These are phyloP conservation scores for Wiebesia pumilae DNA, from an alignment of 1,140 invertebrate species.

Conservation along the genomic window DNA sequence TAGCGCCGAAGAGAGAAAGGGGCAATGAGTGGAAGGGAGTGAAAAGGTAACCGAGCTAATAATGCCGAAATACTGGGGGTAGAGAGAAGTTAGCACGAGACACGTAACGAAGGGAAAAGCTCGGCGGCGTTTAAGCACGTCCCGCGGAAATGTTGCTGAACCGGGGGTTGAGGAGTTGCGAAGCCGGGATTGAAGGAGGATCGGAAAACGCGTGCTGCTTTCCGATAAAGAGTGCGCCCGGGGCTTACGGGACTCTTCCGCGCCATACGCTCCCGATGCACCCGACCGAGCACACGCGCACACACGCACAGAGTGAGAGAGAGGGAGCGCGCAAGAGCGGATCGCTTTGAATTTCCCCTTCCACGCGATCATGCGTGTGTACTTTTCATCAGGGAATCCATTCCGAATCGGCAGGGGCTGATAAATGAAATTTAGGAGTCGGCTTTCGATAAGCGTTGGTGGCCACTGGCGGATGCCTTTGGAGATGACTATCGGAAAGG, in stretches of 20 bases:
- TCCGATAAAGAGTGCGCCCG: slow-evolving; percentile 27
- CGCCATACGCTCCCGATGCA: not conserved
- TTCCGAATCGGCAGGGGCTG: no score
- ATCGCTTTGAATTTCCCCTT: not conserved
- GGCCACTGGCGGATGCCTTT: no score
- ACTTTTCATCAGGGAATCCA: not conserved
- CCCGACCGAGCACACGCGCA: not conserved
- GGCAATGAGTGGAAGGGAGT: not conserved
- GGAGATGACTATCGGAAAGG: no score
- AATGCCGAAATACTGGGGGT: not conserved
- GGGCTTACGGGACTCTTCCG: not conserved
- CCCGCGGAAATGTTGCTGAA: slow-evolving; percentile 1
- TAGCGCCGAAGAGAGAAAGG: not conserved
- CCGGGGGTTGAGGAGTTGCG: not conserved
- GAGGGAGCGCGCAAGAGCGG: not conserved
- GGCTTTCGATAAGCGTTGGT: no score
- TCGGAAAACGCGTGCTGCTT: slow-evolving; percentile 19
- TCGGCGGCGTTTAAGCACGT: slow-evolving; percentile 25
- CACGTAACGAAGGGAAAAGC: slow-evolving; percentile 24
- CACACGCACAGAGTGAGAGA: not conserved
- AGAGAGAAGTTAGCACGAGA: no score
- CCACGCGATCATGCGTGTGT: not conserved
- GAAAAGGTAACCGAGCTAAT: slow-evolving; percentile 14
- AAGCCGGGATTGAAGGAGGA: not conserved
- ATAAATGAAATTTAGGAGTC: not conserved